A percentile compares a stretch with the other conserved stretches of the same genome.
Evolutionary conservation across 2,888 invertebrate genomes (phyloP).

Genomic region (Tachina lurida): DNA sequence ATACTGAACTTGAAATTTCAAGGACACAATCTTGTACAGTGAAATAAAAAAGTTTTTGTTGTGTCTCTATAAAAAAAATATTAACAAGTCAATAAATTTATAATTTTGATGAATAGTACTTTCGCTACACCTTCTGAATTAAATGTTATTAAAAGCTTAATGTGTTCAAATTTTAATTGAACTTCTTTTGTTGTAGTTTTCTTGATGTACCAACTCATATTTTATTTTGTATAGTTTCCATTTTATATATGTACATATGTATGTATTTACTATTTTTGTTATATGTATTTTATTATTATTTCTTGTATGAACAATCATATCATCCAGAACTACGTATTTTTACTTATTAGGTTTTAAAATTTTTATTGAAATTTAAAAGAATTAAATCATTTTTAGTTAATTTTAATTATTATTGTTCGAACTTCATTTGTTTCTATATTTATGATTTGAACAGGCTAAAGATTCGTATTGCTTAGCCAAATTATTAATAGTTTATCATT

Average conservation of each 20-base stretch:
- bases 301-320: conserved; percentile 11
- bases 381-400: not conserved
- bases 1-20: too few relatives aligned
- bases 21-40: too few relatives aligned
- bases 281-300: conserved; percentile 10
- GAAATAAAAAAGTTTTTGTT: too few relatives aligned
- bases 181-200: conserved; percentile 25
- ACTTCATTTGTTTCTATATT: too few relatives aligned
- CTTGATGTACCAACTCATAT: conserved; percentile 25
- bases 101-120: too few relatives aligned
- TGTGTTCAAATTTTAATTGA: not conserved
- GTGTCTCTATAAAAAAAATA: too few relatives aligned
- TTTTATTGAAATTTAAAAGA: conserved; percentile 11
- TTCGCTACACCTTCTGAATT: too few relatives aligned
- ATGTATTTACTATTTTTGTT: conserved; percentile 1
- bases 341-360: conserved; percentile 2
- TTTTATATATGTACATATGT: not conserved
- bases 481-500: too few relatives aligned
- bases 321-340: conserved; percentile 15
- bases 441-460: too few relatives aligned
- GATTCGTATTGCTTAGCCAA: too few relatives aligned
- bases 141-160: not conserved
- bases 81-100: too few relatives aligned
- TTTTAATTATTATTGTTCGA: too few relatives aligned
- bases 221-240: conserved; percentile 21